Base-by-base conservation (phyloP, 2,888 invertebrate species). In the Anticlea derivata region DNA sequence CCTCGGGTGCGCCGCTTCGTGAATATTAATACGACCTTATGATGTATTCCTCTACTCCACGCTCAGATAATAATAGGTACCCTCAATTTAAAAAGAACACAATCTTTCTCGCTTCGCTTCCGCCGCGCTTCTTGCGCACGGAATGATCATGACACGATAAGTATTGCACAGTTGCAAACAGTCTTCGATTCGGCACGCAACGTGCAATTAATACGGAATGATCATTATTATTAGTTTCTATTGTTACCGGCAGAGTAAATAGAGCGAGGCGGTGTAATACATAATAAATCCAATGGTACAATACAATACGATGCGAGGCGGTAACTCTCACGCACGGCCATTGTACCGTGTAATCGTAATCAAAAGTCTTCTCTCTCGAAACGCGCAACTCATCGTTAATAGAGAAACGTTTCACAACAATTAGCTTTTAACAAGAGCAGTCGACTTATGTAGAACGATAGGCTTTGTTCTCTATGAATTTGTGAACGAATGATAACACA, bases 201-300 rank as follows among this genome's bases (percentile, higher is more conserved):
- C 72, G 70, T 66, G 69, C 78, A 82, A 82, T 84, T 86, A 86
- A 86, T 76, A 73, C 73, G 75, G 72, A 83, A 83, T 75, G 75
- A 81, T 81, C 77, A 74, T 83, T 84, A 74, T 83, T 84, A 85
- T 84, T 86, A 78, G 75, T 84, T 85, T 86, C 84, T 83, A 85
- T 85, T 85, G 84, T 86, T 83, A 74, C 80, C 73, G 76, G 63
- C 70, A 68, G 70, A 76, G 72, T 83, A 85, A 86, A 85, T 86
- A 85, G 87, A 86, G 86, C 86, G 80, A 73, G 70, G 65, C 73
- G 58, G 67, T 76, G 78, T 83, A 84, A 83, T 81, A 81, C 75
- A 81, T 80, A 83, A 83, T 83, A 77, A 71, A 75, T 78, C 80
- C 75, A 78, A 78, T 78, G 70, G 77, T 70, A 83, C 79, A 79